Base-by-base conservation (phyloP, 2,888 invertebrate genomes). In the Oasisia sp. region DNA sequence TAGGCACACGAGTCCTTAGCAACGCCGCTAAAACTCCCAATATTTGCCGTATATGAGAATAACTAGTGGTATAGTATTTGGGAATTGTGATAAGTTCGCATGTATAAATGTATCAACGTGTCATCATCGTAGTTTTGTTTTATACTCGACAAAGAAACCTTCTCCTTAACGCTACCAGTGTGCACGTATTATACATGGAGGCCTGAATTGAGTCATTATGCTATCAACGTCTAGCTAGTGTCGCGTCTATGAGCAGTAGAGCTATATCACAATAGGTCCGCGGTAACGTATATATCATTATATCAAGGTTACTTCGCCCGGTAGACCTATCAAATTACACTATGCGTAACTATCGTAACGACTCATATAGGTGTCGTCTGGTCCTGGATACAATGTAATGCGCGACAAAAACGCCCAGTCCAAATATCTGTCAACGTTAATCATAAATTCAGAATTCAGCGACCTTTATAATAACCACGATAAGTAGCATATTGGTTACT, bases 1-100 rank as follows among this genome's bases (percentile, higher is more conserved):
- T 74, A 74, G n/a, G 74, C n/a, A n/a, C 27, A 74, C 74, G 27
- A 74, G 74, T 74, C 74, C 74, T 74, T 74, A 74, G 74, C 74
- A 74, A 74, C 74, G 74, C 74, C 74, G 27, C 19, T 74, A 74
- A 27, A n/a, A 74, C 19, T 19, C 27, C n/a, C 74, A 74, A 19
- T 27, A 27, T 14, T 27, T 74, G 74, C 74, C 74, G 27, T 27
- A 74, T 4, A 27, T n/a, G 74, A 74, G 74, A 27, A 19, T 27
- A n/a, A 5, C n/a, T 7, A 27, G 74, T 74, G 19, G n/a, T 19
- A n/a, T 74, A 27, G n/a, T 2, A 74, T 27, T 11, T 74, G 27
- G 38, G 74, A 27, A 74, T 74, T 27, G 74, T 74, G 74, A 74
- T 27, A 50, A 50, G 9, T 14, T 74, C 7, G 4, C 19, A 74